These are phyloP conservation scores for Alsophila aescularia DNA, from an alignment of 2,888 invertebrate species.

Conservation along the genomic window DNA sequence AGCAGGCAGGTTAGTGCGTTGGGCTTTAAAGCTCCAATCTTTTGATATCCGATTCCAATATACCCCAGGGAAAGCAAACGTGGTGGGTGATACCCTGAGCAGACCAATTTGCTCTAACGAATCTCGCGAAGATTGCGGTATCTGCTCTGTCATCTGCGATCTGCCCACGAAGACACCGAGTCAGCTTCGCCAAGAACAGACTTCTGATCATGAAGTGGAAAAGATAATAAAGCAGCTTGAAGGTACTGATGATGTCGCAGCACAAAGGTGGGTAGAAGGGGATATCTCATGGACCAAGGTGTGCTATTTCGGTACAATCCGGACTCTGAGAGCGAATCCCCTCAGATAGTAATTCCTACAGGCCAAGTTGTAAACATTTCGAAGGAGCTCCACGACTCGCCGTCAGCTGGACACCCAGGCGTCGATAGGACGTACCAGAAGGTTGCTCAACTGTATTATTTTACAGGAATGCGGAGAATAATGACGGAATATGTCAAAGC, in stretches of 20 bases:
- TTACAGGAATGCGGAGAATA: constrained; percentile 15
- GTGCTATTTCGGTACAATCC: background rate
- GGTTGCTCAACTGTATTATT: constrained; percentile 20
- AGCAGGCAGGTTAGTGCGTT: no score
- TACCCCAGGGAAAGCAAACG: no score
- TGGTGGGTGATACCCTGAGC: no score
- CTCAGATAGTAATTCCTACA: background rate
- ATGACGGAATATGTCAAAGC: constrained; percentile 18
- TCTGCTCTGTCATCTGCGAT: no score
- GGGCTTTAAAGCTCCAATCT: no score
- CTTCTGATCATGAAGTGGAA: no score
- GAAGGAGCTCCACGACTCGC: no score
- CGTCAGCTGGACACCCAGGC: background rate
- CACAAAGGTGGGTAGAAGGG: background rate
- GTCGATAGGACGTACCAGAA: constrained; percentile 1
- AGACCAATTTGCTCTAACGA: no score
- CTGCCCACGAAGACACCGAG: no score
- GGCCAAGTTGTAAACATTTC: background rate
- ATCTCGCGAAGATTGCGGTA: no score
- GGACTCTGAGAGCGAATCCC: background rate
- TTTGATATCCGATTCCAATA: no score
- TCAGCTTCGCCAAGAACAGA: no score
- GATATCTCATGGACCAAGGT: constrained; percentile 1
- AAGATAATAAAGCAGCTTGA: constrained; percentile 1
- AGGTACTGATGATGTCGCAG: background rate